Conservation (phyloP, 1,140 invertebrate genomes). For the Ceratina calcarata region DNA sequence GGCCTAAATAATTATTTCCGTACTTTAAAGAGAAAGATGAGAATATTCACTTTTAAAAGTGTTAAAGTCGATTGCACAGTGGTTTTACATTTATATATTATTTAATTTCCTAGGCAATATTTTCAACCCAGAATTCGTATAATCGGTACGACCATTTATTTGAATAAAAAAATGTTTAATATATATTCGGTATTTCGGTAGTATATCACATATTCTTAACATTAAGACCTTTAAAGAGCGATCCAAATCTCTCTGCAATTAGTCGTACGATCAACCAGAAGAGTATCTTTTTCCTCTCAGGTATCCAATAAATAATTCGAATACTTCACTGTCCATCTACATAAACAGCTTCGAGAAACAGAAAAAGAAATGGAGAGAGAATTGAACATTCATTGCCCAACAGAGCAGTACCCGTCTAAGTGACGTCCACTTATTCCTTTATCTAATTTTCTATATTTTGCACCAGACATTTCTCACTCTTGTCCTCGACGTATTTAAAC, state of each 20-base stretch:
- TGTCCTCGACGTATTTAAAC: no score
- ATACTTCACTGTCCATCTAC: neutral
- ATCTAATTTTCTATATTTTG: no score
- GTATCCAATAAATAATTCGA: neutral
- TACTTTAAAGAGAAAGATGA: neutral
- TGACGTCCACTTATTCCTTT: no score
- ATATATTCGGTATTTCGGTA: neutral
- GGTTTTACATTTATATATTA: neutral
- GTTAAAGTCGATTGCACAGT: neutral
- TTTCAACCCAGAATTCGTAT: neutral
- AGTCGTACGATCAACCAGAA: neutral
- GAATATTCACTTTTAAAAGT: neutral
- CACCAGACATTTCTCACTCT: no score
- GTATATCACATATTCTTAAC: neutral
- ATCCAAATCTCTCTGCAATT: neutral
- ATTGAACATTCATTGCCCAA: neutral
- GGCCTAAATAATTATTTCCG: no score
- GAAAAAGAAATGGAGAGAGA: conserved; percentile 6
- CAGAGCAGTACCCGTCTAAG: no score
- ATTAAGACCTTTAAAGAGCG: neutral
- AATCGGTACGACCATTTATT: neutral
- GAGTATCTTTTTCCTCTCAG: neutral
- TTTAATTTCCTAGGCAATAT: neutral
- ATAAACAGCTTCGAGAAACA: neutral
- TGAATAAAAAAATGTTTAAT: conserved; percentile 1